Base-by-base conservation (phyloP, 2,888 invertebrate species). In the Caenorhabditis sinica region DNA sequence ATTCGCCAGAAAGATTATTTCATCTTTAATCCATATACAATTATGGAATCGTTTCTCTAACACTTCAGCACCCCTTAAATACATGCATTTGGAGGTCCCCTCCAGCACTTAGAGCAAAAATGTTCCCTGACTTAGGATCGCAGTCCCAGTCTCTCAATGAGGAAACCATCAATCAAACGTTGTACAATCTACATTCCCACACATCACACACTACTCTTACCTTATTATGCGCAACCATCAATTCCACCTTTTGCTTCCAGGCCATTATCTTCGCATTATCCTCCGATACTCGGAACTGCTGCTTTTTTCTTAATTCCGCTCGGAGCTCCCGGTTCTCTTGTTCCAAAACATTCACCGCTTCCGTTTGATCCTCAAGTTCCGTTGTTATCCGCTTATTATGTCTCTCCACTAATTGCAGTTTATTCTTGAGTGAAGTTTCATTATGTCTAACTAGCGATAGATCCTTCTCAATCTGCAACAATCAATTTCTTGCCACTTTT, bases 231-330 rank as follows among this genome's bases (percentile, higher is more conserved):
- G 87, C 88, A 20, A 88, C 89, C 73, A 89, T 83, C 23, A 88
- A 58, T 33, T 89, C 89, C 36, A 87, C 87, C 71, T 88, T 88
- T 73, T 89, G 89, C 36, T 89, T 89, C 89, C 89, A 89, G 51
- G 86, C 76, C 40, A 88, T 79, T 15, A 86, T 75, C 51, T 86
- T 86, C 15, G 84, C 81, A 68, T 85, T 85, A 51, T 89, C 89
- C 30, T 85, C 86, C 20, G 83, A 82, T 3, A 85, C 82, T 9
- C 89, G 77, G 45, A 85, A 83, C 43, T 89, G 88, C 61, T 87
- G 86, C 20, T 86, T 88, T 72, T 87, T 74, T 33, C 83, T 81
- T n/a, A 89, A 65, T 45, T 88, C 88, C 13, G 86, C 81, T 23
- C 88, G 74, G 5, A 89, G 76, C 30, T 88, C 86, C 25, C 87